Percentiles rank a stretch among this genome's conserved stretches.
These are phyloP conservation scores for Papilio protenor DNA, from an alignment of 2,888 invertebrate species.

Conservation along the genomic window DNA sequence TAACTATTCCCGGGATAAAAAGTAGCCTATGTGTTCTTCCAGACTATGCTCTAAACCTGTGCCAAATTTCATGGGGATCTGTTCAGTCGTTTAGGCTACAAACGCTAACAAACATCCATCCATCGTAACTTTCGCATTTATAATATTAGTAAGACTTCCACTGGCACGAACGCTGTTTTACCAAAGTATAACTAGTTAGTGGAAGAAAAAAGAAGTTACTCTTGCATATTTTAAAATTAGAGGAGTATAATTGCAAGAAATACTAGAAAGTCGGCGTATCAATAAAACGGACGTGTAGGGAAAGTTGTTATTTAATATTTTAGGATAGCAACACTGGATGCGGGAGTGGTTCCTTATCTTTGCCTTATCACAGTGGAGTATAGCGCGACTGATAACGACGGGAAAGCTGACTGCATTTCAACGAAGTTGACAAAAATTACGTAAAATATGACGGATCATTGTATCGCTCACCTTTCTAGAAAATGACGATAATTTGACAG, in stretches of 20 bases:
- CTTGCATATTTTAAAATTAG: neutral
- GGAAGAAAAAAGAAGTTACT: too few species aligned
- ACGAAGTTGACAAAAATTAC: slow-evolving; percentile 9
- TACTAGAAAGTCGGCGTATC: neutral
- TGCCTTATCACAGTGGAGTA: neutral
- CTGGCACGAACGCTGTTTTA: too few species aligned
- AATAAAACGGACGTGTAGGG: neutral
- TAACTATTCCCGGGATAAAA: too few species aligned
- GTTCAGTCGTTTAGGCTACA: too few species aligned
- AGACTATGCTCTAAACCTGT: too few species aligned
- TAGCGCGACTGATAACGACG: slow-evolving; percentile 9
- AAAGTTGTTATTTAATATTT: neutral
- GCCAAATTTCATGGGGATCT: too few species aligned
- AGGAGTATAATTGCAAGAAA: neutral
- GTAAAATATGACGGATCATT: neutral
- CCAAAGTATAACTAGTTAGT: too few species aligned
- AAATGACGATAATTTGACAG: neutral
- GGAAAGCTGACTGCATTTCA: neutral
- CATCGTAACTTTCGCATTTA: too few species aligned
- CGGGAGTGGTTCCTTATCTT: slow-evolving; percentile 1
- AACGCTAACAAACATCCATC: too few species aligned
- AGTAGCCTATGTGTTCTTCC: too few species aligned
- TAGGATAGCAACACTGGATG: neutral
- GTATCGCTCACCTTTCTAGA: slow-evolving; percentile 2
- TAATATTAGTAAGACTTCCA: too few species aligned